Percentiles rank a stretch among this genome's conserved stretches.
Conservation (phyloP, 2,888 invertebrate species). For the Pristionchus maxplancki region DNA sequence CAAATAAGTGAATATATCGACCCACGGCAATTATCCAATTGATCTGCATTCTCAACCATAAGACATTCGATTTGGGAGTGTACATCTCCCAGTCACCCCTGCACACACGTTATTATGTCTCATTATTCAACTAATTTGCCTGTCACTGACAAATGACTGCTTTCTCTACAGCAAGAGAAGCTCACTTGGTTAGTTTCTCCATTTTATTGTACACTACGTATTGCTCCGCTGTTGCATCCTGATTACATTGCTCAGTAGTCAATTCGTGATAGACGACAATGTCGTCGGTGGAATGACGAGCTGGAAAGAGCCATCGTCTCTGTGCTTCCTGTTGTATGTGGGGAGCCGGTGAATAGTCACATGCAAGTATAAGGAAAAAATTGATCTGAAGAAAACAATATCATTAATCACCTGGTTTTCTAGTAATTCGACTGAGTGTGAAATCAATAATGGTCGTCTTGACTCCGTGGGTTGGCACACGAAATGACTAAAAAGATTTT, state of each 20-base stretch:
- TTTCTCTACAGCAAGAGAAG: too few relatives aligned
- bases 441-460: constrained; percentile 8
- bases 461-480: not conserved
- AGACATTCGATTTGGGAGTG: constrained; percentile 1
- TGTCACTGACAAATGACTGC: too few relatives aligned
- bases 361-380: too few relatives aligned
- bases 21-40: not conserved
- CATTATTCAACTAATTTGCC: too few relatives aligned
- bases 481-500: not conserved
- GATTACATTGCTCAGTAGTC: not conserved
- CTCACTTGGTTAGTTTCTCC: not conserved
- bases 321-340: too few relatives aligned
- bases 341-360: too few relatives aligned
- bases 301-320: too few relatives aligned
- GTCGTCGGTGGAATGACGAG: not conserved
- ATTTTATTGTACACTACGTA: not conserved
- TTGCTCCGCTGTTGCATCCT: not conserved
- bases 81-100: not conserved
- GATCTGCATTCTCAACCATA: not conserved
- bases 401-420: not conserved
- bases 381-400: not conserved
- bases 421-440: not conserved
- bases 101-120: too few relatives aligned
- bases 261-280: not conserved
- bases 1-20: not conserved